Percentiles rank a stretch among this genome's conserved stretches.
Conservation (phyloP, 2,113 vertebrate genomes). For the Psettodes erumei region DNA sequence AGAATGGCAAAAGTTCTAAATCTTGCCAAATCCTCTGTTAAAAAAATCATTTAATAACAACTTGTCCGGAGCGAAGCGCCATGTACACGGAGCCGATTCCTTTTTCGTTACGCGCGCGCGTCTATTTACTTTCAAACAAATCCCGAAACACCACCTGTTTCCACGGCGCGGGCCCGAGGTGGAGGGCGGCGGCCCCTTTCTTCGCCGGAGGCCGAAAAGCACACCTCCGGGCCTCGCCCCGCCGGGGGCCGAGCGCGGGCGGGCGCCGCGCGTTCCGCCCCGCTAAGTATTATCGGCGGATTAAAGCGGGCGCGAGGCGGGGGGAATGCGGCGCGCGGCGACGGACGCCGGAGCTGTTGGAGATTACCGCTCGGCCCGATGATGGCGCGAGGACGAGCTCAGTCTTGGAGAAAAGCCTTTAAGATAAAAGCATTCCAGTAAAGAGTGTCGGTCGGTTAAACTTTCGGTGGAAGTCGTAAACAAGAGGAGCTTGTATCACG, state of each 20-base stretch:
- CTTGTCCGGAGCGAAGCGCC: conserved; percentile 89
- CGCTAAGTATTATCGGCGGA: conserved; percentile 52
- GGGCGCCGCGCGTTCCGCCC: conserved; percentile 59
- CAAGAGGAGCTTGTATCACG: conserved; percentile 4
- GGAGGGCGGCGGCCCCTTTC: too few relatives aligned
- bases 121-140: conserved; percentile 93
- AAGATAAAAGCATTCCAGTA: conserved; percentile 57
- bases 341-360: conserved; percentile 29
- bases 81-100: conserved; percentile 87
- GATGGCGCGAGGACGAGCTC: conserved; percentile 37
- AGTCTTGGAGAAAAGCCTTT: conserved; percentile 45
- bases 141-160: conserved; percentile 90
- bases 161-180: conserved; percentile 81
- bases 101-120: conserved; percentile 87
- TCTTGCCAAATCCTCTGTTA: conserved; percentile 96
- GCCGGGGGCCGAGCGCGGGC: conserved; percentile 29
- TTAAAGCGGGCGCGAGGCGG: conserved; percentile 36
- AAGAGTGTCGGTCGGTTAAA: conserved; percentile 25
- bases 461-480: conserved; percentile 37
- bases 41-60: conserved; percentile 97
- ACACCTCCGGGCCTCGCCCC: conserved; percentile 51
- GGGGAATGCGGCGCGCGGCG: conserved; percentile 10
- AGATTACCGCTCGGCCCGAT: conserved; percentile 35
- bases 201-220: conserved; percentile 19
- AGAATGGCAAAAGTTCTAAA: conserved; percentile 95